phyloP scores from a whole-genome alignment of 2,888 invertebrate species.

The Lasius platythorax region DNA sequence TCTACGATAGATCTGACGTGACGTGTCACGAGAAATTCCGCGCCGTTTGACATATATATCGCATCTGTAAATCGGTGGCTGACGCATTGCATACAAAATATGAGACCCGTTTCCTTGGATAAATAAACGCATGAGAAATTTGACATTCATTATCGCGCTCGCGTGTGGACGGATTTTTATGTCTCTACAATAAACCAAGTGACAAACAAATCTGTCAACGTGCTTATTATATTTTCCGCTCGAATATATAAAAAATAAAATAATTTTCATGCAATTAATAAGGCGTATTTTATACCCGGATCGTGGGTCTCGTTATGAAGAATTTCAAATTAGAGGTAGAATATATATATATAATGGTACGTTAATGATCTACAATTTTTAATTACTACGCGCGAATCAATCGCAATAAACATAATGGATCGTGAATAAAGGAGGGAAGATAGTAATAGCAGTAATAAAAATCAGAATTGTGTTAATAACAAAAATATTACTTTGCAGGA shows the following conservation, averaged over 20 bases:
- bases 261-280: not conserved
- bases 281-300: not conserved
- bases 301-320: not conserved
- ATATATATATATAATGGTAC: not conserved
- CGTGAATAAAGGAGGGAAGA: not conserved
- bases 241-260: not conserved
- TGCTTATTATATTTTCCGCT: not conserved
- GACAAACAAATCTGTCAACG: not conserved
- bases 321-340: not conserved
- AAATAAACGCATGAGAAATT: not conserved
- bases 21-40: not conserved
- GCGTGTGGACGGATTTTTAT: not conserved
- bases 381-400: not conserved
- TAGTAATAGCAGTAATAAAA: not conserved
- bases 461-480: not conserved
- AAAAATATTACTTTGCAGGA: not conserved
- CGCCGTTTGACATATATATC: conserved; percentile 12
- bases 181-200: not conserved
- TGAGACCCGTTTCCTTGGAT: not conserved
- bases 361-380: not conserved
- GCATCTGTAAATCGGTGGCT: not conserved
- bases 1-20: not conserved
- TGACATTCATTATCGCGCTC: not conserved
- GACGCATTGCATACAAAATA: conserved; percentile 4
- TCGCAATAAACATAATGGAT: not conserved